phyloP scores from a whole-genome alignment of 2,797 vertebrate species.

The Oceanodroma leucorhoa region DNA sequence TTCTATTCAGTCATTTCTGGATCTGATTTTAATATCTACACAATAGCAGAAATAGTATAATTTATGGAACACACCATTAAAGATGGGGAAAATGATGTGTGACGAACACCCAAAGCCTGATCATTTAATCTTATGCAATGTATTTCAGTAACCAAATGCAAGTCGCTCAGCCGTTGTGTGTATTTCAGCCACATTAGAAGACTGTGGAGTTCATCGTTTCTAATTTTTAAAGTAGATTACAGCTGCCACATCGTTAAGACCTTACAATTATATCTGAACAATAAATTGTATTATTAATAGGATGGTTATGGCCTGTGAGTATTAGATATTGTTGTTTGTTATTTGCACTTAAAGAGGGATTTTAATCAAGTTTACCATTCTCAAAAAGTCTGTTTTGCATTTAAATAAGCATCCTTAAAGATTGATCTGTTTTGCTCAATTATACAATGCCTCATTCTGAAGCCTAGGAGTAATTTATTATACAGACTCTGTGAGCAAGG shows the following conservation, averaged over 20 bases:
- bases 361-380: slow-evolving; percentile 75
- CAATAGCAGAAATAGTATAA: not conserved
- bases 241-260: slow-evolving; percentile 41
- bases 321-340: slow-evolving; percentile 67
- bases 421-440: slow-evolving; percentile 77
- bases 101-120: not conserved
- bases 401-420: slow-evolving; percentile 76
- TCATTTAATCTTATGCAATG: slow-evolving; percentile 1
- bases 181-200: not conserved
- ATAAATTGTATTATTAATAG: slow-evolving; percentile 74
- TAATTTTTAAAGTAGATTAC: slow-evolving; percentile 49
- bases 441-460: slow-evolving; percentile 70
- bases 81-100: not conserved
- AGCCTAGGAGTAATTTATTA: slow-evolving; percentile 75
- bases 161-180: not conserved
- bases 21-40: not conserved
- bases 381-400: slow-evolving; percentile 71
- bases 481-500: slow-evolving; percentile 51
- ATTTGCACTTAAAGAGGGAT: slow-evolving; percentile 68
- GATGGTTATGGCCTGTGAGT: slow-evolving; percentile 54
- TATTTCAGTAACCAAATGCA: not conserved
- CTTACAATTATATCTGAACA: slow-evolving; percentile 50
- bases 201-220: not conserved
- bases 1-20: not conserved
- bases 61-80: not conserved